Conservation (phyloP, 23 tunicate genomes). For the Phallusia fumigata region DNA sequence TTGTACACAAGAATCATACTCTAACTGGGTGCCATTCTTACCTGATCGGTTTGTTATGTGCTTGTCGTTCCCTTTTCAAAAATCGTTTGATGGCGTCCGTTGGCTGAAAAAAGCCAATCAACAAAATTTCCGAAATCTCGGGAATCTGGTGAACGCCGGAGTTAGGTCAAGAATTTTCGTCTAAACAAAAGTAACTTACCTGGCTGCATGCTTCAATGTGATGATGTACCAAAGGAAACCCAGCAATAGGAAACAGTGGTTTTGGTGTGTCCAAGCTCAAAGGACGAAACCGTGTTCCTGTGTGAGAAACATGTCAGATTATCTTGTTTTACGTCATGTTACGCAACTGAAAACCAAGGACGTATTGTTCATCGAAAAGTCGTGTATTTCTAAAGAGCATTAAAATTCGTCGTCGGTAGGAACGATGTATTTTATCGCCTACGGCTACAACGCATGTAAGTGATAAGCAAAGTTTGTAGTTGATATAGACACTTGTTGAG, state of each 20-base stretch:
- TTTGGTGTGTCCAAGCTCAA: slow-evolving; percentile 94
- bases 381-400: no score
- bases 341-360: no score
- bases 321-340: no score
- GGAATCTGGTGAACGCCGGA: slow-evolving; percentile 22
- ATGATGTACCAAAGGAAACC: slow-evolving; percentile 96
- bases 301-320: not conserved
- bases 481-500: no score
- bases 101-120: slow-evolving; percentile 97
- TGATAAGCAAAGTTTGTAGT: no score
- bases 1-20: no score
- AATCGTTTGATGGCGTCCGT: slow-evolving; percentile 92
- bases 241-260: slow-evolving; percentile 99
- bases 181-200: slow-evolving; percentile 50
- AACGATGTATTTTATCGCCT: no score
- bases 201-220: slow-evolving; percentile 98
- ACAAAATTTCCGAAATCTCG: slow-evolving; percentile 63
- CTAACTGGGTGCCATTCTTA: not conserved
- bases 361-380: no score
- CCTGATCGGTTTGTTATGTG: slow-evolving; percentile 71
- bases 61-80: slow-evolving; percentile 64
- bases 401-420: no score
- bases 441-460: no score
- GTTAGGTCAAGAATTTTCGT: not conserved
- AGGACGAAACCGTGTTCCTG: slow-evolving; percentile 99